These are phyloP conservation scores for Sycon ciliatum DNA, from an alignment of 37 sponge, comb jelly and placozoan species.

Conservation along the genomic window DNA sequence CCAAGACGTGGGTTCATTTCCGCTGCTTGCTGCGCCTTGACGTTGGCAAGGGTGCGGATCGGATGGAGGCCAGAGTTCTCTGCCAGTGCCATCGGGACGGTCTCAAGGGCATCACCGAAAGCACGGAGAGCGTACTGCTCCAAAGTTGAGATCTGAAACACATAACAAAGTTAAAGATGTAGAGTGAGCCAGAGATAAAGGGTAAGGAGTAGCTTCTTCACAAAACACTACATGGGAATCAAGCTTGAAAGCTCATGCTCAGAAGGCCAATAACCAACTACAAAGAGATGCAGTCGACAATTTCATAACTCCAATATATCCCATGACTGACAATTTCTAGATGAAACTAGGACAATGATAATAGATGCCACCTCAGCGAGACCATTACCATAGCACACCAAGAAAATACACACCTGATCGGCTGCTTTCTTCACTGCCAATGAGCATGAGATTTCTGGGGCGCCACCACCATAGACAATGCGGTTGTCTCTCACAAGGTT, in stretches of 20 bases:
- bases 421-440: conserved; percentile 82
- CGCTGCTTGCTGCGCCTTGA: conserved; percentile 74
- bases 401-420: conserved; percentile 54
- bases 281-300: too few relatives aligned
- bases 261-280: too few relatives aligned
- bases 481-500: conserved; percentile 84
- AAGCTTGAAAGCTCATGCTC: too few relatives aligned
- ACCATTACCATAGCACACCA: too few relatives aligned
- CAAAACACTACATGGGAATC: background rate
- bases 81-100: conserved; percentile 87
- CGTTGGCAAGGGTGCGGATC: conserved; percentile 69
- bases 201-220: background rate
- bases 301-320: too few relatives aligned
- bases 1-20: conserved; percentile 76
- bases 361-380: too few relatives aligned
- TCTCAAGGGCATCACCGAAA: conserved; percentile 89
- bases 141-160: conserved; percentile 64
- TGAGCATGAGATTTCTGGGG: conserved; percentile 81
- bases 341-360: too few relatives aligned
- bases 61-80: conserved; percentile 92
- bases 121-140: conserved; percentile 98
- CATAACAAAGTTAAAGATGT: background rate
- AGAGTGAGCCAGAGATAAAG: background rate
- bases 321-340: too few relatives aligned
- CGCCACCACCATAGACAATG: conserved; percentile 92